Base-by-base conservation (phyloP, 2,888 invertebrate genomes). In the Cephus nigrinus region DNA sequence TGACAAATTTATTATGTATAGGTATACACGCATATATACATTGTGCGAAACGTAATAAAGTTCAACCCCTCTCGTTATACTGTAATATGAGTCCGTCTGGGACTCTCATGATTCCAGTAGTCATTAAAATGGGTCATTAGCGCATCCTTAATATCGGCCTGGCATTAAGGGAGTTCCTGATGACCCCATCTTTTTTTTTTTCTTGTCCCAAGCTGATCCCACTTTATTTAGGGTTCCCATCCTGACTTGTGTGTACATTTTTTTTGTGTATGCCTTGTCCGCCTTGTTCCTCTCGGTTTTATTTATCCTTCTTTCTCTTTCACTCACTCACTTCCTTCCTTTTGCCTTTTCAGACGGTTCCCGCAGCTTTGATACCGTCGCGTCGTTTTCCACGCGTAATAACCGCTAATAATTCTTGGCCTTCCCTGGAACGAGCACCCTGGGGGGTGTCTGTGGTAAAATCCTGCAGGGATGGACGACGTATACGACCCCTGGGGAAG, bases 381-480 rank as follows among this genome's bases (percentile, higher is more conserved):
- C 77, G 34, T 36, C 75, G 78, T 79, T 81, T 81, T 81, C 82
- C 84, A 80, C 81, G 82, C 81, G 83, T 85, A 86, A 86, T 86
- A 86, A 87, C 83, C 82, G 84, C 84, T 86, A 87, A 87, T 86
- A 86, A 87, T 87, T 88, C 84, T 84, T 80, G 12, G 79, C 81
- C 79, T 80, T 80, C 72, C 73, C 73, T 78, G 76, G 79, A 75
- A 76, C 73, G 77, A 77, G 73, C 81, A 68, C 80, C 76, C 71
- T 68, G 78, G 80, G 80, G 76, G 76, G 69, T 73, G 77, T 73
- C 77, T 40, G 68, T 12, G 34, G 75, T 12, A 32, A 69, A 69
- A 11, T 9, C 69, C 69, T 30, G 11, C 30, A 32, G 69, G 69
- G 69, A 15, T 0, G 69, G 34, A 77, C 34, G 77, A 68, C 77